Percentiles rank a stretch among this genome's conserved stretches.
phyloP scores from a whole-genome alignment of 2,113 vertebrate genomes.

The Excalfactoria chinensis region DNA sequence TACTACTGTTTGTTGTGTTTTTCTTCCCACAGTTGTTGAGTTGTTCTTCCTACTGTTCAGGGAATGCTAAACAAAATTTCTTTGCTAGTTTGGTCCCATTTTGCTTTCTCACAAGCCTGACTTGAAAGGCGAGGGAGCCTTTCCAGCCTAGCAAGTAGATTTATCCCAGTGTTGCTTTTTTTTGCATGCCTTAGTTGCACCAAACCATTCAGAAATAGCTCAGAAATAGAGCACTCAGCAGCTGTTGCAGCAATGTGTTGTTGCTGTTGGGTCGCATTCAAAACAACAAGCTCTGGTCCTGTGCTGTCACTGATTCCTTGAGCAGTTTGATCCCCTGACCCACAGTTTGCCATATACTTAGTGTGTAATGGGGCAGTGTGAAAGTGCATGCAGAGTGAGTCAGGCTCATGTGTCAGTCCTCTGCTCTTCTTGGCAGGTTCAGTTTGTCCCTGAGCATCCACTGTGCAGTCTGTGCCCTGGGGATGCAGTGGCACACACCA shows the following conservation, averaged over 20 bases:
- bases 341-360: neutral
- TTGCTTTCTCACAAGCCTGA: neutral
- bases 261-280: neutral
- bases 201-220: neutral
- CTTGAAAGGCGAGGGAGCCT: neutral
- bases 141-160: neutral
- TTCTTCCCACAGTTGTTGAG: neutral
- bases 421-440: neutral
- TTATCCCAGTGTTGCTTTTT: neutral
- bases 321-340: neutral
- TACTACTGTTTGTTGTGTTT: neutral
- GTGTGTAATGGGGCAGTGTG: fast-evolving
- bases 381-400: neutral
- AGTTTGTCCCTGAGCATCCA: neutral
- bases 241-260: neutral
- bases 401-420: neutral
- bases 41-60: neutral
- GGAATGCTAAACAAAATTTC: neutral
- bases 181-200: neutral
- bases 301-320: neutral
- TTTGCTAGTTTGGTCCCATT: neutral
- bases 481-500: neutral
- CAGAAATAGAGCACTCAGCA: neutral
- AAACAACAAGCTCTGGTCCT: neutral
- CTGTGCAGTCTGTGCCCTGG: neutral